Percentiles rank a stretch among this genome's conserved stretches.
Evolutionary conservation across 2,113 vertebrate species (phyloP).

Genomic region (Ascaphus truei): DNA sequence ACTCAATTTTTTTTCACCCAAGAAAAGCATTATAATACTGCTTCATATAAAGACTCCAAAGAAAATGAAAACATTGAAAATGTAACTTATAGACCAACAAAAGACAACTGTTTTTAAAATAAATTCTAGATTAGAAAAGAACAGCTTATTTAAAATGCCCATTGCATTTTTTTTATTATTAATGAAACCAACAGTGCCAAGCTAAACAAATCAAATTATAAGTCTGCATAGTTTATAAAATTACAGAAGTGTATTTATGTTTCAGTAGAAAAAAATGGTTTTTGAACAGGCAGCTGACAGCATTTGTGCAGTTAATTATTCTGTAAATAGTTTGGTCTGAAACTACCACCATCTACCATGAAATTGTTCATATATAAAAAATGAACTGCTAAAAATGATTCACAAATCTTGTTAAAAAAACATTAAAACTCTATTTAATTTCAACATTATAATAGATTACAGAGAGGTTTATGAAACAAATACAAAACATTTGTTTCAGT

Average conservation of each 20-base stretch:
- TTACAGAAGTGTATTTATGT: constrained; percentile 79
- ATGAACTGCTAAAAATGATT: constrained; percentile 77
- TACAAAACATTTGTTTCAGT: constrained; percentile 81
- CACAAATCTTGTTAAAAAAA: constrained; percentile 81
- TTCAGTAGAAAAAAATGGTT: constrained; percentile 74
- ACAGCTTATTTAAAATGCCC: constrained; percentile 72
- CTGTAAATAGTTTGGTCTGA: constrained; percentile 65
- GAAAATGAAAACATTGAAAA: neutral
- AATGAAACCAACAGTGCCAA: constrained; percentile 77
- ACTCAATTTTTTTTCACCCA: too few relatives aligned
- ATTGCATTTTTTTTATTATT: constrained; percentile 76
- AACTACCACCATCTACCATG: constrained; percentile 66
- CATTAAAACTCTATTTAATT: constrained; percentile 99
- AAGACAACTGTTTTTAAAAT: neutral
- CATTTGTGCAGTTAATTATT: constrained; percentile 69
- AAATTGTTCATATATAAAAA: constrained; percentile 69
- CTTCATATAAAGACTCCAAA: too few relatives aligned
- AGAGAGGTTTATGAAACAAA: constrained; percentile 84
- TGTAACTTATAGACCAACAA: neutral
- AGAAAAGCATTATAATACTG: too few relatives aligned
- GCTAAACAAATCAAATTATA: constrained; percentile 78
- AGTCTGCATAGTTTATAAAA: constrained; percentile 80
- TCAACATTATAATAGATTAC: constrained; percentile 98
- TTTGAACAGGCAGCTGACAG: constrained; percentile 70
- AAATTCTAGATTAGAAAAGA: constrained; percentile 61